These are phyloP conservation scores for Drosophila truncata DNA, from an alignment of 1,140 invertebrate genomes.

Conservation along the genomic window DNA sequence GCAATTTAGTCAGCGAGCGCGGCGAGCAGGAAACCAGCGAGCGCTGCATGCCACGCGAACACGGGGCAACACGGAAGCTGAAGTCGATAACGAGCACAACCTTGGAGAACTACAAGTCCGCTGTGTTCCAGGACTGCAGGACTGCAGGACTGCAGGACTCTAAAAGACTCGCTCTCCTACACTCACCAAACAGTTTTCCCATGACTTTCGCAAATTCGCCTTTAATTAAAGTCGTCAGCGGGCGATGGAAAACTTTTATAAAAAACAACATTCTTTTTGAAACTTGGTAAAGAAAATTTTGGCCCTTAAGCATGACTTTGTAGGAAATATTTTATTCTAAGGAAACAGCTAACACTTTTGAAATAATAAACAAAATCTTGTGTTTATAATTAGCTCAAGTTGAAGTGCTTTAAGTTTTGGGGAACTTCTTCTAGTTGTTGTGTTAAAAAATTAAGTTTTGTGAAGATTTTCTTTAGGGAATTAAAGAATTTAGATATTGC, in stretches of 20 bases:
- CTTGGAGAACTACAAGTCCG: conserved; percentile 46
- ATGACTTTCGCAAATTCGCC: conserved; percentile 34
- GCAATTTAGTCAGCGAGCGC: conserved; percentile 71
- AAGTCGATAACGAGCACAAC: conserved; percentile 78
- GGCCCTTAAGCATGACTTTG: conserved; percentile 6
- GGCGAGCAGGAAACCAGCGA: conserved; percentile 39
- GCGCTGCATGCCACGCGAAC: conserved; percentile 42
- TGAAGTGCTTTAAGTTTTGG: not conserved
- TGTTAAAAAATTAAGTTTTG: too few relatives aligned
- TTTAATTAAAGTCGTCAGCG: conserved; percentile 36
- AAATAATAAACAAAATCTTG: conserved; percentile 3
- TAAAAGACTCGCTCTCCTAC: conserved; percentile 9
- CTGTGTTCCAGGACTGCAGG: not conserved
- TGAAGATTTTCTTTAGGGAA: not conserved
- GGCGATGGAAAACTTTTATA: conserved; percentile 7
- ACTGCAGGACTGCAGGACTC: not conserved
- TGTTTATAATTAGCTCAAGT: not conserved
- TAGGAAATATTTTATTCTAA: not conserved
- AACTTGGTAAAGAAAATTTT: not conserved
- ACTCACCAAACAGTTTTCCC: conserved; percentile 8
- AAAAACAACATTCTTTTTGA: conserved; percentile 11
- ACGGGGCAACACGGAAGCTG: conserved; percentile 63
- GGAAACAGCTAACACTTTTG: not conserved
- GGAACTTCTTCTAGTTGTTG: not conserved
- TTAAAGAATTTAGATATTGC: too few relatives aligned